Evolutionary conservation across 2,888 invertebrate species (phyloP).

Genomic region (Mesopsocus fuscifrons): DNA sequence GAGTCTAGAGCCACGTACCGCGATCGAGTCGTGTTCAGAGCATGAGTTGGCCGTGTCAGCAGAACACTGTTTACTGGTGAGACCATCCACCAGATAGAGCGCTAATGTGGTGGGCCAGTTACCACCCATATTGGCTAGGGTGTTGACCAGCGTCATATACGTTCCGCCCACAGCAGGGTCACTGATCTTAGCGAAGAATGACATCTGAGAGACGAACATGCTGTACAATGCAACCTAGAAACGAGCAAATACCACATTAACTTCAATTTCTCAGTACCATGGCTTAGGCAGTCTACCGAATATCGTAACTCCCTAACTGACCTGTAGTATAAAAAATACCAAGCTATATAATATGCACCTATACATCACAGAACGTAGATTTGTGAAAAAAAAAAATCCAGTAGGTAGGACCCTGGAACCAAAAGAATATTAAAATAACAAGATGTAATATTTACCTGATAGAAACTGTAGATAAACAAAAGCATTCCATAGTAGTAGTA

Average conservation of each 20-base stretch:
- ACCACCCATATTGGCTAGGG: constrained; percentile 88
- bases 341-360: too few relatives aligned
- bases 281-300: background rate
- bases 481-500: constrained; percentile 58
- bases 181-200: constrained; percentile 92
- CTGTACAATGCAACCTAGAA: constrained; percentile 75
- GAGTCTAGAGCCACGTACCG: too few relatives aligned
- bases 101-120: constrained; percentile 92
- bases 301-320: background rate
- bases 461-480: constrained; percentile 62
- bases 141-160: constrained; percentile 97
- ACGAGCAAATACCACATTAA: constrained; percentile 4
- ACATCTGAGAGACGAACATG: constrained; percentile 96
- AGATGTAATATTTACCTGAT: constrained; percentile 48
- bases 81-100: constrained; percentile 75
- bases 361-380: too few relatives aligned
- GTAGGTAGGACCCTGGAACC: background rate
- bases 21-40: too few relatives aligned
- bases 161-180: constrained; percentile 96
- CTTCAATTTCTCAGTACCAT: background rate
- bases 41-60: constrained; percentile 37
- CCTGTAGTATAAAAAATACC: too few relatives aligned
- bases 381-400: background rate
- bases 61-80: constrained; percentile 60
- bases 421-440: background rate